Conservation (phyloP, 2,797 vertebrate genomes). For the Cossypha dichroa region DNA sequence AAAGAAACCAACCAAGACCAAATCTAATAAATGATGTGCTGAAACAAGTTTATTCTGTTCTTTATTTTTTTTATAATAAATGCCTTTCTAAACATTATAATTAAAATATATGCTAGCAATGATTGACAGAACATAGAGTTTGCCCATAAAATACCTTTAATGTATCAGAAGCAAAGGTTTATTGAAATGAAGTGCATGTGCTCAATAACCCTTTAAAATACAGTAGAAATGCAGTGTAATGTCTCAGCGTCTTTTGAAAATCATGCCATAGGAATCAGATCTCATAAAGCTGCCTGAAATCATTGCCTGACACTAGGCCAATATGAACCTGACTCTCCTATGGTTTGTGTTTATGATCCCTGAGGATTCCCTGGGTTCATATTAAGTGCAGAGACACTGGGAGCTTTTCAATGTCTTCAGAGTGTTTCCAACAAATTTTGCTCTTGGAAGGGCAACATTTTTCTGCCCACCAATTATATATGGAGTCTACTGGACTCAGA, state of each 20-base stretch:
- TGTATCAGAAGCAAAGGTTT: background rate
- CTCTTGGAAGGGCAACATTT: background rate
- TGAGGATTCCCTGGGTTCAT: background rate
- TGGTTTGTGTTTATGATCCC: background rate
- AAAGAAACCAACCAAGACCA: background rate
- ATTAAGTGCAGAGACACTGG: background rate
- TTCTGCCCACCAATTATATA: background rate
- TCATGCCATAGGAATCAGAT: rapidly evolving
- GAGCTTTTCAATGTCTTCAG: background rate
- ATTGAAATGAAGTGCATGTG: background rate
- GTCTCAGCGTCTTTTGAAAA: background rate
- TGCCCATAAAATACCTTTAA: background rate
- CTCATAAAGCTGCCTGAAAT: background rate
- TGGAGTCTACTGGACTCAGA: background rate
- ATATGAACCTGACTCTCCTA: background rate
- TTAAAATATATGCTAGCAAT: background rate
- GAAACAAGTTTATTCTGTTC: background rate
- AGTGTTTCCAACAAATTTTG: background rate
- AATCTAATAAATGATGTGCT: background rate
- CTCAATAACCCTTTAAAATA: background rate
- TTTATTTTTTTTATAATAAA: slow-evolving; percentile 7
- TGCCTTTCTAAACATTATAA: background rate
- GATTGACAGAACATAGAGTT: background rate
- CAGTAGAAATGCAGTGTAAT: background rate
- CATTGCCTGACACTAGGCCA: background rate